Percentiles rank a stretch among this genome's conserved stretches.
Conservation (phyloP, 2,888 invertebrate species). For the Rhagonycha lutea region DNA sequence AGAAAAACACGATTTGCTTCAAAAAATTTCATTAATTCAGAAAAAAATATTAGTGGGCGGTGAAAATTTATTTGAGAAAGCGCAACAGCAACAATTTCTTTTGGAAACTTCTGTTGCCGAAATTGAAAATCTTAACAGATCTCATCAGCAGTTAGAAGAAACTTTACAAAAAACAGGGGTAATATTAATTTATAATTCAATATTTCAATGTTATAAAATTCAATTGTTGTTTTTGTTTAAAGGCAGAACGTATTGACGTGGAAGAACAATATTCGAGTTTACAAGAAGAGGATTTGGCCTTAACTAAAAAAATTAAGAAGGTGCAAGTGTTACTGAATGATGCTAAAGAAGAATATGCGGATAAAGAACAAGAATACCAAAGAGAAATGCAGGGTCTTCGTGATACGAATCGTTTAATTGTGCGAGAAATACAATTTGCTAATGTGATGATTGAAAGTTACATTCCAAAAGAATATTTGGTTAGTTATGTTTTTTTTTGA, state of each 20-base stretch:
- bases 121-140: conserved; percentile 74
- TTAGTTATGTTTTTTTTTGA: conserved; percentile 48
- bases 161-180: conserved; percentile 87
- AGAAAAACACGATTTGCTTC: conserved; percentile 81
- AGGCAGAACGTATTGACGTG: conserved; percentile 88
- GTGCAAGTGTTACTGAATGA: conserved; percentile 86
- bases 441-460: conserved; percentile 90
- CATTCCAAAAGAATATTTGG: conserved; percentile 92
- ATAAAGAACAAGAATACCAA: conserved; percentile 93
- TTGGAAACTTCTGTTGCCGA: conserved; percentile 86
- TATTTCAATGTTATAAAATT: not conserved
- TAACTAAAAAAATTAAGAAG: conserved; percentile 90
- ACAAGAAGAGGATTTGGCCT: conserved; percentile 93
- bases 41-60: conserved; percentile 97
- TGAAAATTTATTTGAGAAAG: conserved; percentile 96
- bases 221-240: conserved; percentile 1
- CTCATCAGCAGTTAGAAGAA: conserved; percentile 80
- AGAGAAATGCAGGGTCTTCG: conserved; percentile 94
- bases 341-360: conserved; percentile 81
- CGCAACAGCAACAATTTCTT: conserved; percentile 88
- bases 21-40: conserved; percentile 87
- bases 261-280: conserved; percentile 93
- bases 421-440: conserved; percentile 88
- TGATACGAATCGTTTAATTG: conserved; percentile 89
- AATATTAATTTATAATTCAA: not conserved